phyloP scores from a whole-genome alignment of 2,888 invertebrate genomes.

The Philaethria dido region DNA sequence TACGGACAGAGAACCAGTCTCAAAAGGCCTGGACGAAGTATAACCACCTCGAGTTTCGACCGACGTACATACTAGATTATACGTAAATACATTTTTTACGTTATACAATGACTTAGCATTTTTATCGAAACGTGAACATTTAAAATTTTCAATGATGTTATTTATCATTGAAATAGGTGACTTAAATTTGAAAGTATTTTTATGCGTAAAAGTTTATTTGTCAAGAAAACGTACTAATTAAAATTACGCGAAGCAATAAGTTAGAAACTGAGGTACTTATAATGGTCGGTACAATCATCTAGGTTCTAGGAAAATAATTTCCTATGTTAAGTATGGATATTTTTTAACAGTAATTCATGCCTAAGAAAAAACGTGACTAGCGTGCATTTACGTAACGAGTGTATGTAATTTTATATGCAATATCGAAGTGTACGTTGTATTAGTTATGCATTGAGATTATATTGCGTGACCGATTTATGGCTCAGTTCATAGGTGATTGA shows the following conservation, averaged over 20 bases:
- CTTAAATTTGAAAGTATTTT: slow-evolving; percentile 18
- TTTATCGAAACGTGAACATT: slow-evolving; percentile 25
- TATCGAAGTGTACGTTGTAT: slow-evolving; percentile 41
- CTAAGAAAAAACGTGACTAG: slow-evolving; percentile 40
- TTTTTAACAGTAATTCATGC: slow-evolving; percentile 37
- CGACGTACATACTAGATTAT: slow-evolving; percentile 33
- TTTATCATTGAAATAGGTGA: slow-evolving; percentile 7
- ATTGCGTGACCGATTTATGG: slow-evolving; percentile 63
- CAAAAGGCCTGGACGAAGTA: slow-evolving; percentile 50
- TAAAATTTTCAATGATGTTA: slow-evolving; percentile 18
- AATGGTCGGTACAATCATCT: slow-evolving; percentile 30
- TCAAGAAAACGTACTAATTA: slow-evolving; percentile 5
- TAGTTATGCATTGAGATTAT: slow-evolving; percentile 53
- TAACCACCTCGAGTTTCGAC: slow-evolving; percentile 48
- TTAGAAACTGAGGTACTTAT: slow-evolving; percentile 3
- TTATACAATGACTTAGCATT: slow-evolving; percentile 35
- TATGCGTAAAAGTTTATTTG: neutral
- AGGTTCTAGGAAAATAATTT: slow-evolving; percentile 36
- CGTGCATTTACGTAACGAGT: slow-evolving; percentile 37
- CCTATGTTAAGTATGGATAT: slow-evolving; percentile 30
- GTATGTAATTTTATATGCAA: slow-evolving; percentile 41
- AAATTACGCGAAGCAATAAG: neutral
- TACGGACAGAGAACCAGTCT: slow-evolving; percentile 71
- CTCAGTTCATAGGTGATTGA: slow-evolving; percentile 65
- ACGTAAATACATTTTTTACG: slow-evolving; percentile 40